Evolutionary conservation across 2,888 invertebrate genomes (phyloP).

Genomic region (Tuberolachnus salignus): DNA sequence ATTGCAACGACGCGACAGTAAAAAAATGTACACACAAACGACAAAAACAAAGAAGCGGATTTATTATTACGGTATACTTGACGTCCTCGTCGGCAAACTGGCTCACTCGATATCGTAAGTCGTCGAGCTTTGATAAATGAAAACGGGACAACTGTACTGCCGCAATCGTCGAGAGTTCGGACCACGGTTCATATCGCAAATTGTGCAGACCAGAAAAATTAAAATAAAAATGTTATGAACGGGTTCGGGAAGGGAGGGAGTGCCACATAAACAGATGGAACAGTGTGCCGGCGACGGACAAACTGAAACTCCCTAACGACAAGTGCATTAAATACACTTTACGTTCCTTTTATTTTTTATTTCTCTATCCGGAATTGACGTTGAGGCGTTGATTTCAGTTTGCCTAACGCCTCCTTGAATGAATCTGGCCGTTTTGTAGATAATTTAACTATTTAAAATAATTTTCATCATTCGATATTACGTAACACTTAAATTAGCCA

Average conservation of each 20-base stretch:
- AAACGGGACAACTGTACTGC: conserved; percentile 35
- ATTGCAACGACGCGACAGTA: background rate
- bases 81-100: background rate
- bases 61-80: background rate
- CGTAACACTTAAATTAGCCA: too few species aligned
- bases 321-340: conserved; percentile 1
- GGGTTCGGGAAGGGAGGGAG: conserved; percentile 50
- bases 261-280: conserved; percentile 53
- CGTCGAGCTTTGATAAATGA: conserved; percentile 28
- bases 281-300: conserved; percentile 38
- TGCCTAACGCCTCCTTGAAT: too few species aligned
- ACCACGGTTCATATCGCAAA: conserved; percentile 49
- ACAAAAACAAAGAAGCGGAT: background rate
- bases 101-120: background rate
- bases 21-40: background rate
- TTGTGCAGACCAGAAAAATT: conserved; percentile 1
- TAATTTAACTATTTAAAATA: too few species aligned
- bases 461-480: too few species aligned
- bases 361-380: too few species aligned
- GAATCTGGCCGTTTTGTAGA: too few species aligned
- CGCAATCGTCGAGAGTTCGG: conserved; percentile 38
- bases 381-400: too few species aligned
- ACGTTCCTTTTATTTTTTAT: too few species aligned
- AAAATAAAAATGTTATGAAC: conserved; percentile 36
- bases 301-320: conserved; percentile 18